A percentile compares a stretch with the other conserved stretches of the same genome.
phyloP scores from a whole-genome alignment of 2,888 invertebrate genomes.

The Parasteatoda lunata region DNA sequence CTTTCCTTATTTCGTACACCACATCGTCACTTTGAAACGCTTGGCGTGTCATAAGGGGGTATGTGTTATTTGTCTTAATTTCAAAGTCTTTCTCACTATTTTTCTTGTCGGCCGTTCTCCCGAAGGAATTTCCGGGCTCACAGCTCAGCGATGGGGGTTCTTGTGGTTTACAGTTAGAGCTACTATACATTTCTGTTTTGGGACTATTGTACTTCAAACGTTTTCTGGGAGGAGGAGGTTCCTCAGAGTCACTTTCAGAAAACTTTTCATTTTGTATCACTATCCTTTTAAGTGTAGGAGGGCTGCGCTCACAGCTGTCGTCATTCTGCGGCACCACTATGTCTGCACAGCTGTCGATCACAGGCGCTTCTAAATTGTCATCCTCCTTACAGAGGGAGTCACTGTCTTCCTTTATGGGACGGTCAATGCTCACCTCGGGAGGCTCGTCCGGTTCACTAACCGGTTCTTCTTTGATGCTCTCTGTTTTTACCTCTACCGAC shows the following conservation, averaged over 20 bases:
- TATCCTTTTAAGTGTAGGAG: slow-evolving; percentile 61
- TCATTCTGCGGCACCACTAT: slow-evolving; percentile 39
- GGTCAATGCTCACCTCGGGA: slow-evolving; percentile 23
- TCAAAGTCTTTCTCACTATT: slow-evolving; percentile 33
- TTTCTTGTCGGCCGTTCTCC: slow-evolving; percentile 13
- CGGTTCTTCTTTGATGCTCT: slow-evolving; percentile 14
- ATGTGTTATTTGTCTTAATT: slow-evolving; percentile 43
- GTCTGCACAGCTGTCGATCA: slow-evolving; percentile 64
- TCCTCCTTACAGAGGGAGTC: slow-evolving; percentile 53
- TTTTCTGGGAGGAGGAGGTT: slow-evolving; percentile 22
- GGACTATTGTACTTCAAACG: slow-evolving; percentile 30
- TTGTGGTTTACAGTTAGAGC: slow-evolving; percentile 1
- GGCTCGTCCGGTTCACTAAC: slow-evolving; percentile 8
- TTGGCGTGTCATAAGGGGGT: slow-evolving; percentile 23
- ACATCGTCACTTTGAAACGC: slow-evolving; percentile 68
- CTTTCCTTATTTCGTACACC: slow-evolving; percentile 74
- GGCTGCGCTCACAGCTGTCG: slow-evolving; percentile 58
- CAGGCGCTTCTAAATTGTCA: slow-evolving; percentile 59
- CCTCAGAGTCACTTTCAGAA: slow-evolving; percentile 36
- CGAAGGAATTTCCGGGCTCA: background rate
- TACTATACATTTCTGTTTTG: slow-evolving; percentile 3
- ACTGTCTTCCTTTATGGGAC: slow-evolving; percentile 25
- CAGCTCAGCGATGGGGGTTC: background rate
- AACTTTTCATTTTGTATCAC: slow-evolving; percentile 55
- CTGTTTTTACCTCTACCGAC: background rate